Evolutionary conservation across 1,140 invertebrate genomes (phyloP).

Genomic region (Liolophura sinensis): DNA sequence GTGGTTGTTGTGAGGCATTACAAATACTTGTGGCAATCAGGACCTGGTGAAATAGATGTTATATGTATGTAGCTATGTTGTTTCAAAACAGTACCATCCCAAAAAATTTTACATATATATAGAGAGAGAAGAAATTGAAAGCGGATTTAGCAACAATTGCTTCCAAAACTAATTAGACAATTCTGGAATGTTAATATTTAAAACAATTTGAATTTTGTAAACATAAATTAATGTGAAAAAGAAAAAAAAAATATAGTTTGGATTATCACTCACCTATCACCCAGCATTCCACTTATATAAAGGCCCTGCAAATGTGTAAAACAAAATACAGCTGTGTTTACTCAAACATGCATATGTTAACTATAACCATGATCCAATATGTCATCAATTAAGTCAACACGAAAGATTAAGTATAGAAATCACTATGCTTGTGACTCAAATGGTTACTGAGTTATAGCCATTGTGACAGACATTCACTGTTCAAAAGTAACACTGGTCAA

Average conservation of each 20-base stretch:
- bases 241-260: neutral
- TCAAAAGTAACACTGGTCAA: too few species aligned
- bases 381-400: conserved; percentile 4
- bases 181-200: too few species aligned
- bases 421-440: neutral
- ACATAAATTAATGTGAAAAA: neutral
- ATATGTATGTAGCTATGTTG: too few species aligned
- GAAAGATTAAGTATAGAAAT: conserved; percentile 2
- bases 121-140: neutral
- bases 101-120: too few species aligned
- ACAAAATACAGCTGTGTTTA: conserved; percentile 8
- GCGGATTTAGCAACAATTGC: too few species aligned
- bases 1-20: neutral
- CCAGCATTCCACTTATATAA: conserved; percentile 61
- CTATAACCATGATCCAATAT: too few species aligned
- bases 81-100: too few species aligned
- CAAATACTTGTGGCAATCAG: too few species aligned
- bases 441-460: neutral
- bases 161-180: too few species aligned
- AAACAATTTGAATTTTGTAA: neutral
- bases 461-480: too few species aligned
- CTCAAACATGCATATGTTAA: too few species aligned
- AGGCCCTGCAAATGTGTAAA: conserved; percentile 52
- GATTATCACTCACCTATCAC: conserved; percentile 52
- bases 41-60: too few species aligned